Base-by-base conservation (phyloP, 2,113 vertebrate species). In the Labeo rohita region DNA sequence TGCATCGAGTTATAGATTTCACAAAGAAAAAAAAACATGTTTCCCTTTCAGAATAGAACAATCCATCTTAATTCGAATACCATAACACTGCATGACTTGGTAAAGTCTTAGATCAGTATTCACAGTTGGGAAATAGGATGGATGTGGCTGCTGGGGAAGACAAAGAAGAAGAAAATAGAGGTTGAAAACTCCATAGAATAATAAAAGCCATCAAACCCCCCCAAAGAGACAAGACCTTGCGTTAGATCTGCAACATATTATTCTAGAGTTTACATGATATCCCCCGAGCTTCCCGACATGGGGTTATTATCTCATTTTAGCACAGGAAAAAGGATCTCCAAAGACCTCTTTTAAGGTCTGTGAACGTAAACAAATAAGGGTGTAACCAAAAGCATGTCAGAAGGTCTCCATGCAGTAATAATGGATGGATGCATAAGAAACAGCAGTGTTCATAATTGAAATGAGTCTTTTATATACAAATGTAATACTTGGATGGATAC, bases 271-370 rank as follows among this genome's bases (percentile, higher is more conserved):
- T 65, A 63, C 78, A 47, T 10, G 78, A 80, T 15, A 66, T 45
- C 79, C 54, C 43, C 79, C 28, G 59, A 81, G 79, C 59, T 81
- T 81, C 79, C 43, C 21, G n/a, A 81, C 45, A 43, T 18, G 13
- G 39, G 78, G 39, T 81, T 81, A 81, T 81, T 66, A 81, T 81
- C 79, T 81, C 3, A 47, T 34, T 28, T 47, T 66, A 28, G 61
- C 79, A 80, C 77, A 81, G 76, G 79, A 81, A 47, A 49, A 18
- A 49, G 73, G 59, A 65, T 81, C 79, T 81, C 43, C n/a, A 6
- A 80, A 47, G 78, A 47, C 54, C n/a, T 80, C 39, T 47, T 47
- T 65, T 47, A 80, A 80, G 15, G 21, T 65, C 79, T 10, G 56
- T 49, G 59, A 81, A 66, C 15, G 13, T 81, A 81, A 81, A 81